phyloP scores from a whole-genome alignment of 2,888 invertebrate species.

The Phorcus lineatus region DNA sequence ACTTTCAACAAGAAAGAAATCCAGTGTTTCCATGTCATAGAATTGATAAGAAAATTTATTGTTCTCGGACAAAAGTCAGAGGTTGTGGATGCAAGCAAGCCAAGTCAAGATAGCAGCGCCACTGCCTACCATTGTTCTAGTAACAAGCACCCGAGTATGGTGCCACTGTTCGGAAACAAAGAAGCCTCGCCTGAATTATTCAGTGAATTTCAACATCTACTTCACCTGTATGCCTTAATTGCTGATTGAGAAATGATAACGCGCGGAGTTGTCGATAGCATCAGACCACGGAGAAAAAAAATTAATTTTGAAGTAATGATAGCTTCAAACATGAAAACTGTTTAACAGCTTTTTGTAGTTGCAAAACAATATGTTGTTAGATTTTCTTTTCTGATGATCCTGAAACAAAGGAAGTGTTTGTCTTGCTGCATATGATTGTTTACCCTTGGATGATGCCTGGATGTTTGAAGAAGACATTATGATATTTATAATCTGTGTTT shows the following conservation, averaged over 20 bases:
- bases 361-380: no score
- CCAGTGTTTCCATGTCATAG: neutral
- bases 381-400: no score
- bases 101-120: neutral
- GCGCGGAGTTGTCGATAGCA: neutral
- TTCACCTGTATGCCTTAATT: neutral
- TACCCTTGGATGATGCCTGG: no score
- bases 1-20: no score
- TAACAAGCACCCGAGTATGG: neutral
- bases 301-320: no score
- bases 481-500: no score
- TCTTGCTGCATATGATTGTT: no score
- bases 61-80: neutral
- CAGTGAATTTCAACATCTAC: neutral
- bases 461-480: no score
- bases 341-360: no score
- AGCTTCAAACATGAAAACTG: no score
- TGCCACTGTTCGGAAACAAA: neutral
- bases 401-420: no score
- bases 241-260: neutral
- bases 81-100: neutral
- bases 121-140: neutral
- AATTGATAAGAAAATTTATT: constrained; percentile 1
- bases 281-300: neutral
- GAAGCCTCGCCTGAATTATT: neutral